phyloP scores from a whole-genome alignment of 2,888 invertebrate genomes.

The Drosophila greeni region DNA sequence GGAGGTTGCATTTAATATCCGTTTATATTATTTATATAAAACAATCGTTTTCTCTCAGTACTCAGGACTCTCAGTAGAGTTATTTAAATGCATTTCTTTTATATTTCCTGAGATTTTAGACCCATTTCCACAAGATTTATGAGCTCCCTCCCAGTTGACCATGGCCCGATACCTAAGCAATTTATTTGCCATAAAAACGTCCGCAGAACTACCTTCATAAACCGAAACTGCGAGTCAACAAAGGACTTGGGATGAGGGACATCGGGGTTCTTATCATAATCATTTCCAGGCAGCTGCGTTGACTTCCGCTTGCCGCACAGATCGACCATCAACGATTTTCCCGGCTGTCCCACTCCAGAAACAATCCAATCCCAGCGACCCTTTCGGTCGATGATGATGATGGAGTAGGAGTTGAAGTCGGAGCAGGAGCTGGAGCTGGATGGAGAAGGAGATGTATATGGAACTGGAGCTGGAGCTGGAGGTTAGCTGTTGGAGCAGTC shows the following conservation, averaged over 20 bases:
- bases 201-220: slow-evolving; percentile 46
- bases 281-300: slow-evolving; percentile 71
- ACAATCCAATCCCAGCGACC: slow-evolving; percentile 48
- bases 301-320: slow-evolving; percentile 61
- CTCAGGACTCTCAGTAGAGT: neutral
- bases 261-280: slow-evolving; percentile 63
- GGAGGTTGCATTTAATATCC: neutral
- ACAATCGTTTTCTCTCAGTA: neutral
- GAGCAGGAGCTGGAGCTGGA: neutral
- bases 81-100: neutral
- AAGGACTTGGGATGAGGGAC: slow-evolving; percentile 28
- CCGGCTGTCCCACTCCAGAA: slow-evolving; percentile 16
- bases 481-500: slow-evolving; percentile 17
- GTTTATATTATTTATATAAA: neutral
- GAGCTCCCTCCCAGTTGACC: slow-evolving; percentile 13
- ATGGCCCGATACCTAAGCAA: slow-evolving; percentile 33
- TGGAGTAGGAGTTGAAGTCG: slow-evolving; percentile 14
- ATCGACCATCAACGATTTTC: slow-evolving; percentile 29
- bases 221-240: slow-evolving; percentile 36
- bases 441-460: neutral
- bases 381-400: slow-evolving; percentile 50
- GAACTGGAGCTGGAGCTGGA: neutral
- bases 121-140: slow-evolving; percentile 22
- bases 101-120: neutral
- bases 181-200: slow-evolving; percentile 49